These are phyloP conservation scores for Spea hammondii DNA, from an alignment of 2,797 vertebrate species.

Conservation along the genomic window DNA sequence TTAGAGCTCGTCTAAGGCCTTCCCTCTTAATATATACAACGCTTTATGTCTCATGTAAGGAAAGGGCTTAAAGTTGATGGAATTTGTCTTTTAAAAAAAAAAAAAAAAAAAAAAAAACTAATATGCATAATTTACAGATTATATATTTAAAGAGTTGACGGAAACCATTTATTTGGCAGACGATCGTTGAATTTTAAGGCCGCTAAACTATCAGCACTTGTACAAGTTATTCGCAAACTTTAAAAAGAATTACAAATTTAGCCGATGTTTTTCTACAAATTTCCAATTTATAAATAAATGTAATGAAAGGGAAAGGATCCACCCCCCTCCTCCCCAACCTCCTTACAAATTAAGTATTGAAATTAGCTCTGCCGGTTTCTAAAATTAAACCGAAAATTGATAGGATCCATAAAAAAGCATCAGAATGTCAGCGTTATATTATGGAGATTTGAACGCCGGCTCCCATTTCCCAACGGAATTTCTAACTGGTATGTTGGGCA, in stretches of 20 bases:
- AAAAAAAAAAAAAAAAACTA: background rate
- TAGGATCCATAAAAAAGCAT: background rate
- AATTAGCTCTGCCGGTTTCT: background rate
- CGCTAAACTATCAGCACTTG: too few species aligned
- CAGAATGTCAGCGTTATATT: background rate
- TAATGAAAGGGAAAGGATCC: background rate
- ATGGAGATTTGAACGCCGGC: background rate
- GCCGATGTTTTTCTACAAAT: too few species aligned
- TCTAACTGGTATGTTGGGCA: slow-evolving; percentile 11
- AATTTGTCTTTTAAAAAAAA: background rate
- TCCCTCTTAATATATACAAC: background rate
- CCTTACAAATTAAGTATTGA: background rate
- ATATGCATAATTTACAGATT: background rate
- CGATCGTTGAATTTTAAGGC: too few species aligned
- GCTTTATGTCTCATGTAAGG: slow-evolving; percentile 4
- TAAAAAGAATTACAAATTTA: too few species aligned
- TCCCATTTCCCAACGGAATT: slow-evolving; percentile 7
- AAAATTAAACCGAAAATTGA: background rate
- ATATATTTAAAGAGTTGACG: too few species aligned
- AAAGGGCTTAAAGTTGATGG: background rate
- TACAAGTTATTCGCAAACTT: too few species aligned
- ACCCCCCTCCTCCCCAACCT: too few species aligned
- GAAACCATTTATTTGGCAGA: too few species aligned
- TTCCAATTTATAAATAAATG: too few species aligned
- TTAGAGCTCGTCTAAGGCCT: slow-evolving; percentile 31